Evolutionary conservation across 2,888 invertebrate genomes (phyloP), one percentile per base, ranked within the genome.

Genomic region (Drosophila cracens): DNA sequence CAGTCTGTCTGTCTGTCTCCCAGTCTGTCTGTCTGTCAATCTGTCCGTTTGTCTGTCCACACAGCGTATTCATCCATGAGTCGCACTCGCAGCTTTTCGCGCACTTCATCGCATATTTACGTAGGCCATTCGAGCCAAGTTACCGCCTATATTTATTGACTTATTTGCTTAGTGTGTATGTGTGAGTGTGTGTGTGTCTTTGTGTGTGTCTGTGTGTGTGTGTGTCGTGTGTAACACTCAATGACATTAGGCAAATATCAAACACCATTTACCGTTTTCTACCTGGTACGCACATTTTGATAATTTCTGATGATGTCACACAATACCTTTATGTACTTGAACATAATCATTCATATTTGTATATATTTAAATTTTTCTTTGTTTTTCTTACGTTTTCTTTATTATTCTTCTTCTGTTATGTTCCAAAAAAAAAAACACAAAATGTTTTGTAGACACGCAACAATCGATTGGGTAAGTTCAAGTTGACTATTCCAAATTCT

Each of bases 121-220:
- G 86, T 87, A 87, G 86, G 86, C 86, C 86, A 83, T 86, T 76
- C 56, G 72, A 83, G 65, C 81, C 83, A 83, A 83, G 88, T 88
- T 85, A 76, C 90, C 88, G 90, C 86, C 90, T 83, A 79, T 90
- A 88, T 88, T 86, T 90, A 90, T 87, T 88, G 89, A 88, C 82
- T 83, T 89, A 81, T 83, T 89, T 86, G 88, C 69, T 88, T 62
- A 78, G 38, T 38, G 57, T 59, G 64, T 56, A 43, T 51, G 68
- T 63, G 57, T 57, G 49, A 52, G 64, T 62, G 61, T 34, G 63
- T 38, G 73, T 75, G 21, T 34, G 21, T 21, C 8, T 52, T 1
- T 27, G 27, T 11, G 59, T 57, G 63, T 57, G 49, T 52, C n/a
- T n/a, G 70, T 57, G 58, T 27, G 65, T 43, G 73, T 75, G 21